Evolutionary conservation across 2,888 invertebrate genomes (phyloP).

Genomic region (Bruchidius siliquastri): DNA sequence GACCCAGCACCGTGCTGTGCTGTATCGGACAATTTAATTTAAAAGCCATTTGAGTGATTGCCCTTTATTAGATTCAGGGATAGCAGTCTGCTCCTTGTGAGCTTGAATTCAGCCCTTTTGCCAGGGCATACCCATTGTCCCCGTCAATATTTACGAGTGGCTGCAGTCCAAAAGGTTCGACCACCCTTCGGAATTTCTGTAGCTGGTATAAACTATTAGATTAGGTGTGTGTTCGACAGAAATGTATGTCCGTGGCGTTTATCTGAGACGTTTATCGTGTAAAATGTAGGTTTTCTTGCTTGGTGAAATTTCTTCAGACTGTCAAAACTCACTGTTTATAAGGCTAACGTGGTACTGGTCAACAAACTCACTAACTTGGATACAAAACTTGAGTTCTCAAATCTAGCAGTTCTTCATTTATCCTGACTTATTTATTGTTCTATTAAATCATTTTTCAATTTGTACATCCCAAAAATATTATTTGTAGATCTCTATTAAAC

Average conservation of each 20-base stretch:
- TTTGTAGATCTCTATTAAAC: no score
- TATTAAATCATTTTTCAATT: no score
- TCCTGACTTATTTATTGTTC: no score
- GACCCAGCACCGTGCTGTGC: neutral
- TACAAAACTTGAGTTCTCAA: no score
- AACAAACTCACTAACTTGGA: no score
- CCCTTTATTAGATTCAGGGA: slow-evolving; percentile 17
- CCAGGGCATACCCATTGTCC: neutral
- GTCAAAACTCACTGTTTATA: no score
- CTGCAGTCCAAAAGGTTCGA: neutral
- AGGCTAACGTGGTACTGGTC: no score
- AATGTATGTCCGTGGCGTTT: neutral
- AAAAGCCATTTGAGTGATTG: slow-evolving; percentile 20
- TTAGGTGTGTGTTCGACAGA: neutral
- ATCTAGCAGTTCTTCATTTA: no score
- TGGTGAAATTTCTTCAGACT: no score
- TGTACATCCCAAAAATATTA: no score
- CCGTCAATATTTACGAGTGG: neutral
- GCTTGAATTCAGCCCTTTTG: neutral
- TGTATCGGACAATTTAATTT: slow-evolving; percentile 19
- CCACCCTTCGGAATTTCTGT: neutral
- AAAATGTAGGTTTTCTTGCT: no score
- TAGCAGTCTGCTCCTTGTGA: neutral
- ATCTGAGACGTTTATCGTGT: no score
- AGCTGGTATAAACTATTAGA: neutral